These are phyloP conservation scores for Mobula hypostoma DNA, from an alignment of 2,113 vertebrate species.

Conservation along the genomic window DNA sequence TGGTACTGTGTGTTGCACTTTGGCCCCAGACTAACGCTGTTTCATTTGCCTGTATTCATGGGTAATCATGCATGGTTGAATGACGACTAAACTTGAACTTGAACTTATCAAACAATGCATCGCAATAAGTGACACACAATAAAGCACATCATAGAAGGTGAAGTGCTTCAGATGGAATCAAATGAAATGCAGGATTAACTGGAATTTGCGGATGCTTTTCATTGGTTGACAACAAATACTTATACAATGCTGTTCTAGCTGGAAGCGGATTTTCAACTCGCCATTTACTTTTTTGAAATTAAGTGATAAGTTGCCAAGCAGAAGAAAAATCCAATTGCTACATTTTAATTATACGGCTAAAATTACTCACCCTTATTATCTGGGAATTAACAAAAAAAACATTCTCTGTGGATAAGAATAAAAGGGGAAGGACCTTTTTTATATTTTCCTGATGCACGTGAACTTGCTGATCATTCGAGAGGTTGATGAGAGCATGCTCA, in stretches of 20 bases:
- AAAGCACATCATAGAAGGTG: neutral
- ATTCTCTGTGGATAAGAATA: neutral
- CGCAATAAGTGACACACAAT: neutral
- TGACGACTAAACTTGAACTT: too few relatives aligned
- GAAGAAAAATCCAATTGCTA: neutral
- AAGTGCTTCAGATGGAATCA: neutral
- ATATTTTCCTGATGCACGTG: neutral
- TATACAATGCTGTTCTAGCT: neutral
- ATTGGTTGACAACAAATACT: neutral
- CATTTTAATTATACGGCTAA: neutral
- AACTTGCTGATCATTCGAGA: neutral
- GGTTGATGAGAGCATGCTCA: neutral
- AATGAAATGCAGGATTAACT: neutral
- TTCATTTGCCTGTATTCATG: too few relatives aligned
- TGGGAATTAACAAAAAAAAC: neutral
- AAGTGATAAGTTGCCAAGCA: neutral
- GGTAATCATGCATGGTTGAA: too few relatives aligned
- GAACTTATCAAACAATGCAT: neutral
- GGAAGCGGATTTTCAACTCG: neutral
- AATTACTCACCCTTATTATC: neutral
- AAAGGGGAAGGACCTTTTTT: neutral
- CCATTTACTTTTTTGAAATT: neutral
- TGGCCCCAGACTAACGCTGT: too few relatives aligned
- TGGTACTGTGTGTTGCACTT: too few relatives aligned
- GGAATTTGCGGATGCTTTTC: neutral